A percentile compares a stretch with the other conserved stretches of the same genome.
These are phyloP conservation scores for Ctena decussata DNA, from an alignment of 2,888 invertebrate genomes.

Conservation along the genomic window DNA sequence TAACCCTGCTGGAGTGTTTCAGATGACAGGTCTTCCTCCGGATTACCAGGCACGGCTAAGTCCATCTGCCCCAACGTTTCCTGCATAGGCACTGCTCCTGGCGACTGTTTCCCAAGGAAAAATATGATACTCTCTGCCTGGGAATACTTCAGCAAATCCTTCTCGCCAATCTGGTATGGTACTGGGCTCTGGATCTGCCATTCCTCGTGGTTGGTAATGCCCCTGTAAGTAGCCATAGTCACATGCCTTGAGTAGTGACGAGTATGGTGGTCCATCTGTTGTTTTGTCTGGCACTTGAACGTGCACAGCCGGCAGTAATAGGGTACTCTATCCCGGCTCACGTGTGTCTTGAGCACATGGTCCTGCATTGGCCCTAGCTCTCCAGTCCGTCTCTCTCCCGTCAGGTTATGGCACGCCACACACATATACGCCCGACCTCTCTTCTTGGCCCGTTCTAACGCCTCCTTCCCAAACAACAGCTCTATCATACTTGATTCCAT, in stretches of 20 bases:
- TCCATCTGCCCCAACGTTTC: too few relatives aligned
- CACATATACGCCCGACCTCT: not conserved
- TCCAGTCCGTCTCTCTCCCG: not conserved
- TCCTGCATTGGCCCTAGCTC: not conserved
- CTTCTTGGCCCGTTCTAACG: not conserved
- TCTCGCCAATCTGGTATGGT: not conserved
- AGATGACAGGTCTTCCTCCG: too few relatives aligned
- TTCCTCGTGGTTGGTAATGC: not conserved
- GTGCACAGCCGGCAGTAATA: not conserved
- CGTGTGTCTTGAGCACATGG: not conserved
- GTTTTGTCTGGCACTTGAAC: not conserved
- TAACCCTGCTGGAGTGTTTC: too few relatives aligned
- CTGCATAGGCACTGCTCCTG: too few relatives aligned
- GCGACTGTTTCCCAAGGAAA: not conserved
- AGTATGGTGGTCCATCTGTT: not conserved
- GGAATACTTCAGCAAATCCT: not conserved
- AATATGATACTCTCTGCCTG: not conserved
- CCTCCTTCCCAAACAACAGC: not conserved
- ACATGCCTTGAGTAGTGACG: not conserved
- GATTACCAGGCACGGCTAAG: too few relatives aligned
- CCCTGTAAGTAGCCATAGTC: not conserved
- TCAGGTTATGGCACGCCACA: not conserved
- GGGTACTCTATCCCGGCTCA: not conserved
- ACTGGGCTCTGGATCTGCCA: not conserved
- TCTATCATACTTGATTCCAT: not conserved